These are phyloP conservation scores for Melieria picta DNA, from an alignment of 2,888 invertebrate genomes.

Conservation along the genomic window DNA sequence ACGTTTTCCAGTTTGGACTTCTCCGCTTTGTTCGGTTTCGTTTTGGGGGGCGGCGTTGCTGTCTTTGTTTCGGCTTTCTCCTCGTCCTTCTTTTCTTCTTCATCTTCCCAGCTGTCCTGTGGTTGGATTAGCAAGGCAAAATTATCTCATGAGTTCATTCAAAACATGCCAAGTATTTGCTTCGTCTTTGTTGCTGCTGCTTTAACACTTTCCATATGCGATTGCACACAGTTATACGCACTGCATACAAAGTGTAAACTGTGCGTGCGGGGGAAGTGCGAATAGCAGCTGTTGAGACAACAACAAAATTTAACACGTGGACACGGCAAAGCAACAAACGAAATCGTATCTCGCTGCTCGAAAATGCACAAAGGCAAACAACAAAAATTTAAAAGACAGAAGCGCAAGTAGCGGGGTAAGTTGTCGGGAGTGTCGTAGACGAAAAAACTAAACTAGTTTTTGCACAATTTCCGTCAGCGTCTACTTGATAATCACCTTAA, in stretches of 20 bases:
- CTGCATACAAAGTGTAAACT: too few relatives aligned
- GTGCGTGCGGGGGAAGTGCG: too few relatives aligned
- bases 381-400: conserved; percentile 1
- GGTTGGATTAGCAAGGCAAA: conserved; percentile 32
- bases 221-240: too few relatives aligned
- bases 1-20: conserved; percentile 87
- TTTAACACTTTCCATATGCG: too few relatives aligned
- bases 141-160: too few relatives aligned
- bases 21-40: conserved; percentile 74
- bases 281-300: not conserved
- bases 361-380: not conserved
- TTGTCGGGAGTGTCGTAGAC: too few relatives aligned
- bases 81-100: conserved; percentile 81
- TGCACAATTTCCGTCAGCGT: too few relatives aligned
- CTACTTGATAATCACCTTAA: conserved; percentile 72
- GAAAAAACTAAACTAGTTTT: too few relatives aligned
- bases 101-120: conserved; percentile 96
- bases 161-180: too few relatives aligned
- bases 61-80: conserved; percentile 74
- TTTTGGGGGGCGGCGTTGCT: conserved; percentile 57
- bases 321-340: not conserved
- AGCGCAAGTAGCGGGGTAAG: too few relatives aligned
- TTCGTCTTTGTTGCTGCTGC: too few relatives aligned
- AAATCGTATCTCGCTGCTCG: not conserved
- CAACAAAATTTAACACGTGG: conserved; percentile 10